A percentile compares a stretch with the other conserved stretches of the same genome.
Evolutionary conservation across 1,140 invertebrate species (phyloP).

Genomic region (Pantala flavescens): DNA sequence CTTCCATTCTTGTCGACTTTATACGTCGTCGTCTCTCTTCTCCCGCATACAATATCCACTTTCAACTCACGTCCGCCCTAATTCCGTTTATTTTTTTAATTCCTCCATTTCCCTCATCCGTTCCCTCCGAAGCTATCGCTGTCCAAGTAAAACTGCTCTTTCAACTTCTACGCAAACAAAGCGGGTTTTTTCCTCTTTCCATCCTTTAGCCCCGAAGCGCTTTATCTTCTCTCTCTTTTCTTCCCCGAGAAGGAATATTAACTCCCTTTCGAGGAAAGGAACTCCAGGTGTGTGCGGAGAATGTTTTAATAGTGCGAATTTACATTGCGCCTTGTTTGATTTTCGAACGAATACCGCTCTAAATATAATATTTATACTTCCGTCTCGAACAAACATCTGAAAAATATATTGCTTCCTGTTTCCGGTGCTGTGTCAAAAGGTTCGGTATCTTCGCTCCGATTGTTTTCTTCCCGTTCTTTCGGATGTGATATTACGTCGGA

Average conservation of each 20-base stretch:
- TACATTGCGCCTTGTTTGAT: no score
- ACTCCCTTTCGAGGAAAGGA: no score
- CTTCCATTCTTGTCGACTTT: not conserved
- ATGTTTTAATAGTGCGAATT: no score
- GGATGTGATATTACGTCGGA: no score
- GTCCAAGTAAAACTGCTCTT: not conserved
- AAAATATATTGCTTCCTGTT: no score
- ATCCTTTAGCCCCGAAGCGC: not conserved
- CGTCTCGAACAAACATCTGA: no score
- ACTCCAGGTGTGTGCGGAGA: no score
- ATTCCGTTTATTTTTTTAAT: slow-evolving; percentile 4
- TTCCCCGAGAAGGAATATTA: not conserved
- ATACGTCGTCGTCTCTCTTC: not conserved
- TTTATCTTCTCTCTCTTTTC: not conserved
- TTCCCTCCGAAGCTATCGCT: not conserved
- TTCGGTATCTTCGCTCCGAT: no score
- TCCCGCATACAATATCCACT: not conserved
- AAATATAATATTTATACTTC: no score
- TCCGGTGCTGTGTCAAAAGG: no score
- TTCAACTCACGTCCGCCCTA: not conserved
- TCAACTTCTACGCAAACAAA: not conserved
- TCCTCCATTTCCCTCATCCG: not conserved
- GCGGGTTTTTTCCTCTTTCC: not conserved
- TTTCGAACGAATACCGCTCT: no score
- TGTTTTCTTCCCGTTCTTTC: no score